Percentiles rank a stretch among this genome's conserved stretches.
Evolutionary conservation across 2,888 invertebrate species (phyloP).

Genomic region (Oscheius sp.): DNA sequence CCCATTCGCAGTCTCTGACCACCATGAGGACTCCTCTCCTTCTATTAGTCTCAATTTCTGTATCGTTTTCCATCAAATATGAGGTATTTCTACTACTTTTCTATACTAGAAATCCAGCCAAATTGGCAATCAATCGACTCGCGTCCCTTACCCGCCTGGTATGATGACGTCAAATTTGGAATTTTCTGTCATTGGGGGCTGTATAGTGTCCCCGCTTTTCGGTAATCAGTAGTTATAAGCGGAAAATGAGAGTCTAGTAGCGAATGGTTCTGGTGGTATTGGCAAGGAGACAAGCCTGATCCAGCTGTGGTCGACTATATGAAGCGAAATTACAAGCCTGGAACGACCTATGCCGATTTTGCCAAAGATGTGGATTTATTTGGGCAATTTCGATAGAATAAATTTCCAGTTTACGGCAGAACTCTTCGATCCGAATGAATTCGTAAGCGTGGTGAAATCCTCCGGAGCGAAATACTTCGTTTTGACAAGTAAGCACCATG

Average conservation of each 20-base stretch:
- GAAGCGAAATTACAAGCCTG: conserved; percentile 83
- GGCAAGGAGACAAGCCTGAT: conserved; percentile 60
- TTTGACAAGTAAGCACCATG: conserved; percentile 74
- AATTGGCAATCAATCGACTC: conserved; percentile 72
- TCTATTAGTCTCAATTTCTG: too few relatives aligned
- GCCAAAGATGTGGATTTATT: conserved; percentile 73
- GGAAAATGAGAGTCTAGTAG: conserved; percentile 70
- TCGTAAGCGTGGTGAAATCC: conserved; percentile 83
- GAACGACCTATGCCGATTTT: conserved; percentile 90
- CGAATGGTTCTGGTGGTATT: conserved; percentile 80
- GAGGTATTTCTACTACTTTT: not conserved
- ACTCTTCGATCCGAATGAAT: conserved; percentile 84
- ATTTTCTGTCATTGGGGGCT: conserved; percentile 74
- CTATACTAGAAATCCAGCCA: conserved; percentile 41
- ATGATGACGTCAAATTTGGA: conserved; percentile 73
- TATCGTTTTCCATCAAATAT: not conserved
- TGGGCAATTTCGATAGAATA: not conserved
- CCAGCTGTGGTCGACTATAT: conserved; percentile 77
- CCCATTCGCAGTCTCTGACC: too few relatives aligned
- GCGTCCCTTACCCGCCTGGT: conserved; percentile 71
- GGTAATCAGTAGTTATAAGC: conserved; percentile 21
- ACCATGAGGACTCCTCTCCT: too few relatives aligned
- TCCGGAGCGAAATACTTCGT: conserved; percentile 82
- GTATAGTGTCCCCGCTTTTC: conserved; percentile 55
- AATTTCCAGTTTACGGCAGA: conserved; percentile 83